A percentile compares a stretch with the other conserved stretches of the same genome.
These are phyloP conservation scores for Podarcis cretensis DNA, from an alignment of 2,113 vertebrate species.

Conservation along the genomic window DNA sequence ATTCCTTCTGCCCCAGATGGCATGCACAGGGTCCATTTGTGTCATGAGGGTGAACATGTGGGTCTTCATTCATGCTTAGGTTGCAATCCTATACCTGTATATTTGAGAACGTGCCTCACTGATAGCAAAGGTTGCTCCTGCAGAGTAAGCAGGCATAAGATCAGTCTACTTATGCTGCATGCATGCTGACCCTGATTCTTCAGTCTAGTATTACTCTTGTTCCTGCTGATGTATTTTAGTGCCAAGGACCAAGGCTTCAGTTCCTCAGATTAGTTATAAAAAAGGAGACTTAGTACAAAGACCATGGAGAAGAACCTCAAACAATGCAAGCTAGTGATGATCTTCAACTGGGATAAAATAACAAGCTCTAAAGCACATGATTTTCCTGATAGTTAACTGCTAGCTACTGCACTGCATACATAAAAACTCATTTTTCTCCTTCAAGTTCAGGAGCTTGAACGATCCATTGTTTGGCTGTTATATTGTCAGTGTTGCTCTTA, in stretches of 20 bases:
- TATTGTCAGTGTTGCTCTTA: slow-evolving; percentile 53
- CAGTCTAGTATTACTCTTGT: not conserved
- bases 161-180: not conserved
- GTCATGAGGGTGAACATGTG: not conserved
- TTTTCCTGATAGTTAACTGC: not conserved
- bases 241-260: not conserved
- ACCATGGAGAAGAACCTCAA: not conserved
- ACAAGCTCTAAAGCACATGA: not conserved
- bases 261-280: not conserved
- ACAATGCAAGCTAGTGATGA: not conserved
- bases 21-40: not conserved
- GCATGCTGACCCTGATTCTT: not conserved
- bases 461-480: slow-evolving; percentile 40
- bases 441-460: slow-evolving; percentile 40
- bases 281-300: not conserved
- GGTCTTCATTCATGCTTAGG: not conserved
- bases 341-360: not conserved
- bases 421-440: slow-evolving; percentile 55
- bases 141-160: not conserved
- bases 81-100: not conserved
- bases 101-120: not conserved
- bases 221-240: not conserved
- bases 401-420: slow-evolving; percentile 6
- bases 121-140: not conserved
- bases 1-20: not conserved